Evolutionary conservation across 2,797 vertebrate genomes (phyloP).

Genomic region (Intellagama lesueurii): DNA sequence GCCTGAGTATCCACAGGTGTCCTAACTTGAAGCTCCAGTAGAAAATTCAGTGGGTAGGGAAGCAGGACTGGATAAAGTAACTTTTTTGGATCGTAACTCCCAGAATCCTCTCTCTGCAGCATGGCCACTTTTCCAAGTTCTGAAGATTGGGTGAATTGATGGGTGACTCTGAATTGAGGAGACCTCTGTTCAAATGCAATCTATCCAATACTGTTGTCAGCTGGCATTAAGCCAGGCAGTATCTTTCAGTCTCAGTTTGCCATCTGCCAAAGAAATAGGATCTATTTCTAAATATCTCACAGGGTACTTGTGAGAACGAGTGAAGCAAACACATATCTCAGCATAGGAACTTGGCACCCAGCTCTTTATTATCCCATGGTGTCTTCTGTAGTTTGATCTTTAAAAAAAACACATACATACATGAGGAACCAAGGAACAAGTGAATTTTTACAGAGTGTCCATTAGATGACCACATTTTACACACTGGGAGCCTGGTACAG

Average conservation of each 20-base stretch:
- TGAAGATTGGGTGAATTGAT: neutral
- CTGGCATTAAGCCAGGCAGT: neutral
- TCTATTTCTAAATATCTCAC: neutral
- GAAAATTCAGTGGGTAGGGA: neutral
- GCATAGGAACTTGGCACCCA: neutral
- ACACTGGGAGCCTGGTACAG: constrained; percentile 10
- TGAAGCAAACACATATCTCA: neutral
- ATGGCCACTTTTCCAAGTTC: neutral
- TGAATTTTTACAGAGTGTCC: neutral
- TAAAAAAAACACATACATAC: neutral
- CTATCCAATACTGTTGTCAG: neutral
- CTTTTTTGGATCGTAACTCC: neutral
- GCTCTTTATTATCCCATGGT: neutral
- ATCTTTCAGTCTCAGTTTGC: neutral
- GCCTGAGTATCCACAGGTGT: neutral
- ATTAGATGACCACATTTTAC: constrained; percentile 25
- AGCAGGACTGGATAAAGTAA: neutral
- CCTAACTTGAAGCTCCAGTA: neutral
- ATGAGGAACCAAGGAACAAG: neutral
- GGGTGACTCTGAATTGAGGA: neutral
- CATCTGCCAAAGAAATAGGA: constrained; percentile 12
- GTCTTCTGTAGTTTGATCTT: neutral
- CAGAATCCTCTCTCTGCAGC: neutral
- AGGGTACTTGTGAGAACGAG: neutral
- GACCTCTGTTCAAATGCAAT: neutral